Evolutionary conservation across 2,888 invertebrate genomes (phyloP).

Genomic region (Lottia gigantea): DNA sequence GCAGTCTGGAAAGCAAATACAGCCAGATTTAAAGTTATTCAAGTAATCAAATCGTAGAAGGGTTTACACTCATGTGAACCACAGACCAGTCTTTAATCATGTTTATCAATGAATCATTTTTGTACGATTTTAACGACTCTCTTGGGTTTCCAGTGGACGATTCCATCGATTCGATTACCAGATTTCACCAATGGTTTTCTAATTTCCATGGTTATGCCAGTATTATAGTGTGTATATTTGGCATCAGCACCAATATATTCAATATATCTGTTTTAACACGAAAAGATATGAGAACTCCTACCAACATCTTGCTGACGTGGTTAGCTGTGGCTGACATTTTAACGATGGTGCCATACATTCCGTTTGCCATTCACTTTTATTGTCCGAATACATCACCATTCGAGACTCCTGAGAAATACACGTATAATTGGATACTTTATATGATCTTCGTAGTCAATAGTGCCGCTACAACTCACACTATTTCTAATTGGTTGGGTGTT

Average conservation of each 20-base stretch:
- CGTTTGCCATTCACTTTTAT: slow-evolving; percentile 80
- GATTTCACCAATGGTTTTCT: slow-evolving; percentile 48
- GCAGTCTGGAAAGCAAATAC: too few relatives aligned
- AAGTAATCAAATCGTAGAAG: too few relatives aligned
- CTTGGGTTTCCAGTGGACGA: too few relatives aligned
- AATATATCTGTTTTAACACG: slow-evolving; percentile 88
- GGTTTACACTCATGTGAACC: too few relatives aligned
- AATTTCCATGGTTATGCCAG: slow-evolving; percentile 85
- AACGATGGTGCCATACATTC: slow-evolving; percentile 91
- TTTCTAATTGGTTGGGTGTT: slow-evolving; percentile 92
- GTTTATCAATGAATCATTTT: too few relatives aligned
- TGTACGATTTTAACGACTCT: too few relatives aligned
- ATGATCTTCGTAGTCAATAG: slow-evolving; percentile 84
- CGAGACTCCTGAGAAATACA: slow-evolving; percentile 50
- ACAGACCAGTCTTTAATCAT: too few relatives aligned
- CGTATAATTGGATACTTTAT: slow-evolving; percentile 66
- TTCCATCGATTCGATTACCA: too few relatives aligned
- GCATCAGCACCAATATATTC: slow-evolving; percentile 87
- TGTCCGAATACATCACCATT: slow-evolving; percentile 44
- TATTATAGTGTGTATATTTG: slow-evolving; percentile 87
- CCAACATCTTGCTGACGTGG: slow-evolving; percentile 86
- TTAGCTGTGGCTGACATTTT: slow-evolving; percentile 89
- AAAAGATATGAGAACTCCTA: slow-evolving; percentile 88
- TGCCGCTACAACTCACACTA: slow-evolving; percentile 88
- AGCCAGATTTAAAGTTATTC: too few relatives aligned